Percentiles rank a stretch among this genome's conserved stretches.
Conservation (phyloP, 2,888 invertebrate genomes). For the Acleris literana region DNA sequence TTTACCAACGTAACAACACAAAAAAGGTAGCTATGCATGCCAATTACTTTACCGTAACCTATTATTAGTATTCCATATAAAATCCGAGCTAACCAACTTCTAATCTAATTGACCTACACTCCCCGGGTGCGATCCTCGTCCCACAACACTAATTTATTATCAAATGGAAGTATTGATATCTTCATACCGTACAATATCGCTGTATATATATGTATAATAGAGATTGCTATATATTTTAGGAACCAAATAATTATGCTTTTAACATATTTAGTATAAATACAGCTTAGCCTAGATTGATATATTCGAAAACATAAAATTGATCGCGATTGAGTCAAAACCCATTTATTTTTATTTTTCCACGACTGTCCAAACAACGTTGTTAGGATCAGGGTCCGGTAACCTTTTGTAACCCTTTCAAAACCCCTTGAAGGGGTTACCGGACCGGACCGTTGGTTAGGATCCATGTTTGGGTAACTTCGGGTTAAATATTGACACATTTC, state of each 20-base stretch:
- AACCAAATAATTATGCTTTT: constrained; percentile 56
- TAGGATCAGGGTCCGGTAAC: too few relatives aligned
- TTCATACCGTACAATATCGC: constrained; percentile 22
- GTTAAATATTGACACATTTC: too few relatives aligned
- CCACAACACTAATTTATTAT: constrained; percentile 53
- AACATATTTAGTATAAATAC: constrained; percentile 32
- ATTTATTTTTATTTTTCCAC: background rate
- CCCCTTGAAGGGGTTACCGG: too few relatives aligned
- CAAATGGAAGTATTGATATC: constrained; percentile 63
- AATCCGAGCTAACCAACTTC: constrained; percentile 39
- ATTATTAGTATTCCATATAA: constrained; percentile 31
- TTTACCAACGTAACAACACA: constrained; percentile 17
- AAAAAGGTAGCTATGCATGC: background rate
- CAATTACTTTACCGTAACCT: constrained; percentile 23
- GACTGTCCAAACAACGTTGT: too few relatives aligned
- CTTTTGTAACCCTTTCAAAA: too few relatives aligned
- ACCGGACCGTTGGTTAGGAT: too few relatives aligned
- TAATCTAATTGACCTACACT: constrained; percentile 77
- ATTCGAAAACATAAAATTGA: constrained; percentile 10
- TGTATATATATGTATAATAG: constrained; percentile 20
- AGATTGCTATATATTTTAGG: constrained; percentile 52
- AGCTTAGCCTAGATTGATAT: constrained; percentile 29
- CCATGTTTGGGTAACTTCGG: too few relatives aligned
- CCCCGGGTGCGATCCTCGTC: constrained; percentile 53
- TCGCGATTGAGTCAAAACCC: background rate